Percentiles rank a stretch among this genome's conserved stretches.
phyloP scores from a whole-genome alignment of 2,113 vertebrate species.

The Daubentonia madagascariensis region DNA sequence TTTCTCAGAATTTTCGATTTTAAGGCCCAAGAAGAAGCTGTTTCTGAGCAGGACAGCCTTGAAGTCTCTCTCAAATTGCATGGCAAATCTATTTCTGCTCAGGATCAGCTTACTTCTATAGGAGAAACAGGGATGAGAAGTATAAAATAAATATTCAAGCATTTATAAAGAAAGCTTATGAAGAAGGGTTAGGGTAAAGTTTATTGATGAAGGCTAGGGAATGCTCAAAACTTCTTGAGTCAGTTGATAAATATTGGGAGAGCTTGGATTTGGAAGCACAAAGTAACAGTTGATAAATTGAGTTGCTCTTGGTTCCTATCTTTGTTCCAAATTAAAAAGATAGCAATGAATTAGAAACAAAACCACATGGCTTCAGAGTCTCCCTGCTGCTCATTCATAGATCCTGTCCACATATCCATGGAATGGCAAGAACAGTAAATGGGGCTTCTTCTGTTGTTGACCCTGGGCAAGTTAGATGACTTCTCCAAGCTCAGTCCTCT shows the following conservation, averaged over 20 bases:
- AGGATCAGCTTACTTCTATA: not conserved
- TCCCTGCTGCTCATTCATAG: not conserved
- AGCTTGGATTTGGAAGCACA: not conserved
- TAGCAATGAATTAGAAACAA: not conserved
- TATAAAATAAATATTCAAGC: not conserved
- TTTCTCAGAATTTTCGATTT: not conserved
- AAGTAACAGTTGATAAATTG: not conserved
- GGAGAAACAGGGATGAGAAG: not conserved
- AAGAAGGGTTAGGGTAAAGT: not conserved
- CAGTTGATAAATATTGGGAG: not conserved
- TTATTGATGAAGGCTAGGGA: not conserved
- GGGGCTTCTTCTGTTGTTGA: not conserved
- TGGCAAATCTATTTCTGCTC: not conserved
- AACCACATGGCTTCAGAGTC: not conserved
- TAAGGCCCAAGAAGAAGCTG: not conserved
- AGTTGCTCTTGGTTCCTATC: not conserved
- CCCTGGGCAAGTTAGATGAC: not conserved
- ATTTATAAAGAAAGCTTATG: not conserved
- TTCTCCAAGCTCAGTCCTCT: not conserved
- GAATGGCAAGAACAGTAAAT: not conserved
- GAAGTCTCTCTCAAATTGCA: not conserved
- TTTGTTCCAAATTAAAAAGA: not conserved
- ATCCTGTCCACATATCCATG: not conserved
- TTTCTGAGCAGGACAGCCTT: not conserved
- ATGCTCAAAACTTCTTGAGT: not conserved